Conservation (phyloP, 2,888 invertebrate genomes). For the Nasonia oneida region DNA sequence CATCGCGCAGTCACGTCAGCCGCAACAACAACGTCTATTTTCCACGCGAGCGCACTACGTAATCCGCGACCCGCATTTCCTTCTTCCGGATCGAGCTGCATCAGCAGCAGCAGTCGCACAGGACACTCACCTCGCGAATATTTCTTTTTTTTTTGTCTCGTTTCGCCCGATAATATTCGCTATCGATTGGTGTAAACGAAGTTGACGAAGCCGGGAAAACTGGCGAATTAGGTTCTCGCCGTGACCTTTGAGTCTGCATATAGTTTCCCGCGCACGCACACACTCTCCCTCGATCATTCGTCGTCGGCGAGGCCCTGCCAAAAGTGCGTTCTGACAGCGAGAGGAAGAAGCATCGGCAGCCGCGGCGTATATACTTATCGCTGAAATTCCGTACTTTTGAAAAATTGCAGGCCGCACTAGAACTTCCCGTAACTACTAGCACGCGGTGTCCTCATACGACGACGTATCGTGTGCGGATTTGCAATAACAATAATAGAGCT, state of each 20-base stretch:
- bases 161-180: background rate
- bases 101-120: background rate
- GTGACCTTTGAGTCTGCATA: background rate
- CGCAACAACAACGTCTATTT: constrained; percentile 17
- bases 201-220: background rate
- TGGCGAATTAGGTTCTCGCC: background rate
- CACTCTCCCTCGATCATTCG: no score
- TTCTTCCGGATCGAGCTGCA: background rate
- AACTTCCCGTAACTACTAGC: background rate
- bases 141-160: background rate
- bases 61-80: constrained; percentile 14
- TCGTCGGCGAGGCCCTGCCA: background rate
- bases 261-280: background rate
- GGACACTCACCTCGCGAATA: constrained; percentile 20
- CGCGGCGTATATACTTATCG: background rate
- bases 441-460: background rate
- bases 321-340: background rate
- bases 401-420: background rate
- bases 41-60: constrained; percentile 15
- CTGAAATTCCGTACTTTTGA: background rate
- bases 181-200: no score
- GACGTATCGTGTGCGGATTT: no score
- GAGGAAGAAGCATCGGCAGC: background rate
- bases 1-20: background rate
- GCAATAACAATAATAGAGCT: no score